Evolutionary conservation across 2,888 invertebrate genomes (phyloP).

Genomic region (Chymomyza caudatula): DNA sequence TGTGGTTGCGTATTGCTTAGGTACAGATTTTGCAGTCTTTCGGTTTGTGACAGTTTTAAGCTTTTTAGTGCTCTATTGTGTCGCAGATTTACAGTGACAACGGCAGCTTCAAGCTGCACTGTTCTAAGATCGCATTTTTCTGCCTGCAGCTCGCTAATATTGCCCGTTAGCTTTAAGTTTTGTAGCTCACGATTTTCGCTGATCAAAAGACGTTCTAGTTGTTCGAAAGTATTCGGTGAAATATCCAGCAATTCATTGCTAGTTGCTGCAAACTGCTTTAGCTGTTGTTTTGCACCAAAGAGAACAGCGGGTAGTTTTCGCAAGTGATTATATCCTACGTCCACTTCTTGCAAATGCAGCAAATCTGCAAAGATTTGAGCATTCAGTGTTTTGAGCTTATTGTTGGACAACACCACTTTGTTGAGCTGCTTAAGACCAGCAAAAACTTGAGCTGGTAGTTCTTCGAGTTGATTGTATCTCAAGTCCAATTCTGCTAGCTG

Average conservation of each 20-base stretch:
- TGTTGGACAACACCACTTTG: conserved; percentile 32
- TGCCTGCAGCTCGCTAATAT: conserved; percentile 28
- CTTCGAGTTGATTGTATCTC: conserved; percentile 32
- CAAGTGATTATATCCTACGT: conserved; percentile 41
- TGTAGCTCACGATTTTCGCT: conserved; percentile 33
- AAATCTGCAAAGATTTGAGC: conserved; percentile 16
- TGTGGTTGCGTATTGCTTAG: conserved; percentile 32
- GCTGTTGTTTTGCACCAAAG: conserved; percentile 21
- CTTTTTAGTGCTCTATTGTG: conserved; percentile 5
- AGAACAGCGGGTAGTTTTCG: conserved; percentile 27
- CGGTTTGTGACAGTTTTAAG: conserved; percentile 11
- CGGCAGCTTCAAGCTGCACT: conserved; percentile 21
- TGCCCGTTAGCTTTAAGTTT: conserved; percentile 24
- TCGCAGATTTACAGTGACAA: conserved; percentile 13
- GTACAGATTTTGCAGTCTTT: conserved; percentile 31
- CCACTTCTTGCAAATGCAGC: conserved; percentile 19
- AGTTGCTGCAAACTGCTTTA: conserved; percentile 35
- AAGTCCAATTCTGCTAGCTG: conserved; percentile 40
- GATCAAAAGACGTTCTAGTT: conserved; percentile 27
- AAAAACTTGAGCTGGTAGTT: conserved; percentile 24
- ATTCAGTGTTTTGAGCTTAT: conserved; percentile 25
- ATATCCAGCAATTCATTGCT: conserved; percentile 35
- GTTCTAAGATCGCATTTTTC: conserved; percentile 37
- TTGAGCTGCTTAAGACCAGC: conserved; percentile 14
- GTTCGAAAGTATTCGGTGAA: conserved; percentile 21